phyloP scores from a whole-genome alignment of 2,888 invertebrate species.

The Invenusta paracnida region DNA sequence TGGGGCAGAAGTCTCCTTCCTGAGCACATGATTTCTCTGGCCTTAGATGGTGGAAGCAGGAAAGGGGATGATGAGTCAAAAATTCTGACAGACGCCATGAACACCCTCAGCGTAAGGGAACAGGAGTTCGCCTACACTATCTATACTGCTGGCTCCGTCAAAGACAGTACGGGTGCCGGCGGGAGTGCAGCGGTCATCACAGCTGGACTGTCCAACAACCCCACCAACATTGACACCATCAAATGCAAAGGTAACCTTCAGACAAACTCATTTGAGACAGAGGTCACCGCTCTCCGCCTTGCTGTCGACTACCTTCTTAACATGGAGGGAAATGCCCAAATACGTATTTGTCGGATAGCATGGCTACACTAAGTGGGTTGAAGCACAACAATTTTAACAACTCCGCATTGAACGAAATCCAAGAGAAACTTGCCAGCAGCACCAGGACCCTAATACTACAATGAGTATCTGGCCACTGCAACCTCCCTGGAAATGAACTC shows the following conservation, averaged over 20 bases:
- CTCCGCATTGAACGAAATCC: neutral
- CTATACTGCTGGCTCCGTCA: neutral
- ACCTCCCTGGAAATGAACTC: neutral
- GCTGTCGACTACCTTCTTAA: neutral
- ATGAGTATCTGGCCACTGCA: neutral
- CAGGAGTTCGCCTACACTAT: too few relatives aligned
- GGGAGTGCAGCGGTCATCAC: neutral
- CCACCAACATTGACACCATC: neutral
- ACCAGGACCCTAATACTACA: neutral
- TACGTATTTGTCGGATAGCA: neutral
- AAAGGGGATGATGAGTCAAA: neutral
- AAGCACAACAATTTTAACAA: neutral
- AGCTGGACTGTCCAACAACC: neutral
- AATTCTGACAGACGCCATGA: neutral
- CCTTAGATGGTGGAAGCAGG: neutral
- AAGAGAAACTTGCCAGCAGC: neutral
- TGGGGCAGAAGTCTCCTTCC: too few relatives aligned
- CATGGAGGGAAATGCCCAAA: neutral
- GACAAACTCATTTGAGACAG: neutral
- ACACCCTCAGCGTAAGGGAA: neutral
- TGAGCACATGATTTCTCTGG: too few relatives aligned
- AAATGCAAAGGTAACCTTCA: neutral
- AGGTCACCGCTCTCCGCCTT: neutral
- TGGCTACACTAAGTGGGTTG: neutral
- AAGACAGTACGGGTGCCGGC: neutral